Conservation (phyloP, 2,113 vertebrate genomes). For the Phaetusa simplex region DNA sequence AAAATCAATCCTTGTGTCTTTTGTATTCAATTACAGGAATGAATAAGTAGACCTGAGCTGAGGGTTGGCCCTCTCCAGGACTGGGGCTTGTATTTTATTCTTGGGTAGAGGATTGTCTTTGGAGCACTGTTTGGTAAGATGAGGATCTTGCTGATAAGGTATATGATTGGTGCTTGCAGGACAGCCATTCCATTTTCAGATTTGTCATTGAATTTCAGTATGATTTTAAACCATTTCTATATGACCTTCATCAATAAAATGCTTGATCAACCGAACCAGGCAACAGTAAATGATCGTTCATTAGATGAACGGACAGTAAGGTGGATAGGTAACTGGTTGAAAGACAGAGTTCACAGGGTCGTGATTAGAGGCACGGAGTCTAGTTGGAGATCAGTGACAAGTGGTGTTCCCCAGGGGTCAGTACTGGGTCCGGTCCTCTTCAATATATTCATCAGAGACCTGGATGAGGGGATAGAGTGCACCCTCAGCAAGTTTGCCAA, state of each 20-base stretch:
- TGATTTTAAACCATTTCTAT: background rate
- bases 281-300: background rate
- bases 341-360: no score
- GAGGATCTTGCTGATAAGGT: background rate
- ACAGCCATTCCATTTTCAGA: background rate
- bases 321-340: no score
- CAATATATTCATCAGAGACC: no score
- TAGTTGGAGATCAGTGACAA: no score
- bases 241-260: background rate
- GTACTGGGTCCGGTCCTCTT: no score
- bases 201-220: background rate
- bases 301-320: no score
- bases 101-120: background rate
- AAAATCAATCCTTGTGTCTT: background rate
- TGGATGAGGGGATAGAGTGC: no score
- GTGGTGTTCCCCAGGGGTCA: no score
- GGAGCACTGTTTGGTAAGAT: background rate
- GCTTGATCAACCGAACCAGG: background rate
- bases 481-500: no score
- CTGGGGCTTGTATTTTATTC: background rate
- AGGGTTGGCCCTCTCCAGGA: background rate
- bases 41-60: background rate
- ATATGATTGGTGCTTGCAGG: background rate
- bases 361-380: no score
- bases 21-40: background rate